Evolutionary conservation across 2,113 vertebrate genomes (phyloP), one percentile per base, ranked within the genome.

Genomic region (Atherinomorus stipes): DNA sequence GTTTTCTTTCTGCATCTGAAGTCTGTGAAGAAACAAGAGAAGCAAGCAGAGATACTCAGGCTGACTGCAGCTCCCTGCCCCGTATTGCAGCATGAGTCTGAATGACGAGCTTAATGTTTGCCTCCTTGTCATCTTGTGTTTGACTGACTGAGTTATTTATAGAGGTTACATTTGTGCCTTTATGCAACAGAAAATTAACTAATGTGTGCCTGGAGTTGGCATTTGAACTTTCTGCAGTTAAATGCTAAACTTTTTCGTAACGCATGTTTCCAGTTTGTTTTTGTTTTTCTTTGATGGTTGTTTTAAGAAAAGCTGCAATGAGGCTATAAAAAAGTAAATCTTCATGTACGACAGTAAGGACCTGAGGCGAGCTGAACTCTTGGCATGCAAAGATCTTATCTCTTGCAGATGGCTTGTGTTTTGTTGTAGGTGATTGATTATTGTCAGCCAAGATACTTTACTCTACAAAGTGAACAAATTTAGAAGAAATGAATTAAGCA

Each of bases 1-100:
- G 66, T 70, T 69, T 75, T 71, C 65, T 65, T 8, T 26, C 72
- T 47, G 40, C 40, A 23, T 78, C 25, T 67, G 79, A 85, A 63
- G 81, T 26, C 72, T 8, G 45, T 37, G 31, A 72, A 60, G 75
- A 76, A 74, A 74, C 50, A 25, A 47, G 59, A 61, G 69, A 31
- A 25, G 65, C 0, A 1, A 71, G 31, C 62, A 8, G 4, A 34
- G 31, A 34, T 7, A 34, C 31, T 34, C 31, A 34, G 8, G 31
- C 31, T 34, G 31, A 6, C 31, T 34, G 31, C 50, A 22, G n/a
- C 51, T 73, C 2, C 0, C 19, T 52, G 62, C 56, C 70, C 31
- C 31, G 54, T 42, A 16, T 42, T 42, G 40, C 12, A 15, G 40
- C 15, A 42, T 42, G 40, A 42, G 40, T 16, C 5, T 4, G 56